Evolutionary conservation across 2,113 vertebrate species (phyloP).

Genomic region (Grammomys surdaster): DNA sequence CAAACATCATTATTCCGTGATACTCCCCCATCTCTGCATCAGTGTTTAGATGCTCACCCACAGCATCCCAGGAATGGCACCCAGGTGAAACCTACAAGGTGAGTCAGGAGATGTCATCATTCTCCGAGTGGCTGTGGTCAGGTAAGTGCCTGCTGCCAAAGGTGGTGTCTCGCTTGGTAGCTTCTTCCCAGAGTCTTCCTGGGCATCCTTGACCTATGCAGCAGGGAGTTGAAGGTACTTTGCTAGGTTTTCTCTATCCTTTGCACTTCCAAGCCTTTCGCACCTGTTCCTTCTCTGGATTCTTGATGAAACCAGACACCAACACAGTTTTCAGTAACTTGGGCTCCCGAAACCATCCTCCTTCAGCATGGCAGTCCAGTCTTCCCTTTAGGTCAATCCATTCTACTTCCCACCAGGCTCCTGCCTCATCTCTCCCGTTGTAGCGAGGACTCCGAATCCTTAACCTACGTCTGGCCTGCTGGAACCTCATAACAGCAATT

Average conservation of each 20-base stretch:
- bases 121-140: neutral
- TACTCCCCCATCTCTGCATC: neutral
- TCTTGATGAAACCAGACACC: neutral
- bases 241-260: neutral
- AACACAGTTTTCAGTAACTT: neutral
- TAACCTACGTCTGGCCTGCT: neutral
- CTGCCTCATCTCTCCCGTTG: neutral
- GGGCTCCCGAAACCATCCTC: neutral
- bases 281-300: neutral
- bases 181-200: neutral
- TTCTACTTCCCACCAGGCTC: neutral
- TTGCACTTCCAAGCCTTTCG: neutral
- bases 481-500: neutral
- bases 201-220: neutral
- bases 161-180: neutral
- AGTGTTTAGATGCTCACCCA: neutral
- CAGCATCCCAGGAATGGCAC: neutral
- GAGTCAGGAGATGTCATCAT: neutral
- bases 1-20: too few species aligned
- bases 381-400: neutral
- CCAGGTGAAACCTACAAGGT: neutral
- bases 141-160: neutral
- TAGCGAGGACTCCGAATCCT: neutral
- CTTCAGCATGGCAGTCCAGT: neutral
- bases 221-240: neutral